phyloP scores from a whole-genome alignment of 2,113 vertebrate species.

The Halichoerus grypus region DNA sequence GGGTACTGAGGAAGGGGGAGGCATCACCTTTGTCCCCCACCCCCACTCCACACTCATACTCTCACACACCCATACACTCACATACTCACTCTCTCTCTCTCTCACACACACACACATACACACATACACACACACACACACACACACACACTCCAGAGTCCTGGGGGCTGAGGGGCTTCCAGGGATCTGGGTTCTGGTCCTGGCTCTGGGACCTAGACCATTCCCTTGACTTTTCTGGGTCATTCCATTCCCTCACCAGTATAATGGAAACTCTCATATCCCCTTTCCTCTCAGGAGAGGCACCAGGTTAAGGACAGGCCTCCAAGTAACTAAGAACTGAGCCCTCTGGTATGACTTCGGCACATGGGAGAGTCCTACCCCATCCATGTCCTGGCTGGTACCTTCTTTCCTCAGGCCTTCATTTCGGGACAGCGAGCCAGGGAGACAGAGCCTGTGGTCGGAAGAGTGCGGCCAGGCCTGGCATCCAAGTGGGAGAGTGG shows the following conservation, averaged over 20 bases:
- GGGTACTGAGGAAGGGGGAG: not conserved
- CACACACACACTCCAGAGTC: no score
- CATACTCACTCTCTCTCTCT: no score
- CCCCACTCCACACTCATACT: accelerated
- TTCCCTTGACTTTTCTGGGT: not conserved
- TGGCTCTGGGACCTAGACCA: not conserved
- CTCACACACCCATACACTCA: not conserved
- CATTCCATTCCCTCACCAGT: not conserved
- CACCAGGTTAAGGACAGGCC: not conserved
- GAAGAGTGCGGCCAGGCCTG: not conserved
- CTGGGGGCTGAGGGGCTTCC: not conserved
- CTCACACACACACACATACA: not conserved
- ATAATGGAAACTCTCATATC: not conserved
- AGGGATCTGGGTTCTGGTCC: not conserved
- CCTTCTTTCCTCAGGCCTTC: not conserved
- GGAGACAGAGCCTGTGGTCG: not conserved
- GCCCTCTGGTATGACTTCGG: not conserved
- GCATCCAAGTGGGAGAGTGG: not conserved
- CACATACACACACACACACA: not conserved
- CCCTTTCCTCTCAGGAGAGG: not conserved
- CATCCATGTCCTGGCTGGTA: accelerated
- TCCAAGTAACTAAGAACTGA: not conserved
- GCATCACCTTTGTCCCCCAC: not conserved
- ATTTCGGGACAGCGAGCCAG: no score
- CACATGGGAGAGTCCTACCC: not conserved